Conservation (phyloP, 2,888 invertebrate species). For the Drosophila anceps region DNA sequence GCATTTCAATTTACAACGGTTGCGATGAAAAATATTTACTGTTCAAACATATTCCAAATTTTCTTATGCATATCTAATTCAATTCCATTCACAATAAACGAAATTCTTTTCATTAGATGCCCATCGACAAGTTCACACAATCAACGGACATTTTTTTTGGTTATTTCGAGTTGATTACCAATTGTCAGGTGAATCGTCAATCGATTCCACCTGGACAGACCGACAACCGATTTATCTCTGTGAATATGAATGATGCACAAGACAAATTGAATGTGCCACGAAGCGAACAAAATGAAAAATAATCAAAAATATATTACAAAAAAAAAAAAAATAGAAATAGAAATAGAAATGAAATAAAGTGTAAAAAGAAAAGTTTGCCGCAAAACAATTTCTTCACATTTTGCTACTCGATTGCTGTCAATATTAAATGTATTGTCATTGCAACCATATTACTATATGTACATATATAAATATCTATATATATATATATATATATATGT, state of each 20-base stretch:
- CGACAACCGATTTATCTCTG: conserved; percentile 29
- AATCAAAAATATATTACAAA: conserved; percentile 35
- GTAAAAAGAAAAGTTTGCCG: conserved; percentile 38
- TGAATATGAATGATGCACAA: conserved; percentile 51
- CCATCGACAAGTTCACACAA: conserved; percentile 27
- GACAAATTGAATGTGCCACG: conserved; percentile 60
- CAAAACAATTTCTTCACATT: conserved; percentile 52
- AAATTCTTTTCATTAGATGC: conserved; percentile 16
- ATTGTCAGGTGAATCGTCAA: conserved; percentile 37
- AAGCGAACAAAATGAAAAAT: conserved; percentile 45
- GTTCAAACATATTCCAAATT: conserved; percentile 1
- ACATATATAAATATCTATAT: neutral
- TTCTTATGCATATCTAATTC: conserved; percentile 6
- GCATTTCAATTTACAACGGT: neutral
- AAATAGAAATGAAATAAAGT: conserved; percentile 17
- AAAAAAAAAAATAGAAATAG: conserved; percentile 21
- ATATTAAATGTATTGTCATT: conserved; percentile 74
- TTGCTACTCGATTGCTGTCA: conserved; percentile 43
- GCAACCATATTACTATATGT: conserved; percentile 35
- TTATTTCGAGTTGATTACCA: conserved; percentile 42
- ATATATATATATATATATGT: neutral
- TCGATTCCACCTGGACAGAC: conserved; percentile 28
- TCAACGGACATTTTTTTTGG: conserved; percentile 27
- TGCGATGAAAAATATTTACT: neutral
- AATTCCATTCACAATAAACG: conserved; percentile 6